These are phyloP conservation scores for Chymomyza procnemis DNA, from an alignment of 2,888 invertebrate genomes.

Conservation along the genomic window DNA sequence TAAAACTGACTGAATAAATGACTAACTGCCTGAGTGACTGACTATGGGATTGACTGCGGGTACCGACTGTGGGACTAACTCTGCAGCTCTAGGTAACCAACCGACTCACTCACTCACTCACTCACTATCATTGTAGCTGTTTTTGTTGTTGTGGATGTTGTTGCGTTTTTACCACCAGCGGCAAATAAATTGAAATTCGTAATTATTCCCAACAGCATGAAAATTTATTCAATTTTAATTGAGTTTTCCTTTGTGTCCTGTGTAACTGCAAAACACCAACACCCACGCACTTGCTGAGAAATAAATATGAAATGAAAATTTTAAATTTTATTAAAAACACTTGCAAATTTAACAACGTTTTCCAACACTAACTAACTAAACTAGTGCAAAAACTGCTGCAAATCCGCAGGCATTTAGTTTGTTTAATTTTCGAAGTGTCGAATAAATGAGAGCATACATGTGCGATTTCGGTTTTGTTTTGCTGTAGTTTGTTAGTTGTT, in stretches of 20 bases:
- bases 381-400: background rate
- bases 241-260: constrained; percentile 60
- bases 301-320: constrained; percentile 59
- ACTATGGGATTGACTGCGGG: background rate
- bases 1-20: constrained; percentile 19
- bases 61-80: constrained; percentile 9
- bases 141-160: constrained; percentile 32
- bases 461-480: background rate
- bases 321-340: constrained; percentile 59
- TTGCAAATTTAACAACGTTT: background rate
- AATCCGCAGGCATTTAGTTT: background rate
- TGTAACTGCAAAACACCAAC: background rate
- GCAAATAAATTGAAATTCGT: constrained; percentile 72
- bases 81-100: constrained; percentile 14
- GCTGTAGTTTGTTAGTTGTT: no score
- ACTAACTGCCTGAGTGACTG: background rate
- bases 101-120: background rate
- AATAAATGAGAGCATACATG: background rate
- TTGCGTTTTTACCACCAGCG: constrained; percentile 59
- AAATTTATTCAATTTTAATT: constrained; percentile 73
- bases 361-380: background rate
- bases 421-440: constrained; percentile 4
- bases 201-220: constrained; percentile 69
- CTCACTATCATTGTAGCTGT: constrained; percentile 8
- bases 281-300: background rate